Conservation (phyloP, 2,797 vertebrate species). For the Hybognathus amarus region DNA sequence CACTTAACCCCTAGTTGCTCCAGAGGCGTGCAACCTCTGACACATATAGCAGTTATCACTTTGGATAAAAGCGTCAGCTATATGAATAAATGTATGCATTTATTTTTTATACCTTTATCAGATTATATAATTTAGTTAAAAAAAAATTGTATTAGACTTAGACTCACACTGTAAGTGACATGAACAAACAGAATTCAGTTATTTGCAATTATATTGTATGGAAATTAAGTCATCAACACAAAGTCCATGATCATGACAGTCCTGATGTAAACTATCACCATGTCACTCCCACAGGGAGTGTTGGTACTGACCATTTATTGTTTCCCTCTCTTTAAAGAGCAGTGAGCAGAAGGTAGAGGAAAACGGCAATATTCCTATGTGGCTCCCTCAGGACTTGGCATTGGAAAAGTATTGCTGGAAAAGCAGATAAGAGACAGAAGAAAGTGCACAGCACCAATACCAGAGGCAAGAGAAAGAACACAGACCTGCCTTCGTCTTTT, state of each 20-base stretch:
- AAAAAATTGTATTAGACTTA: not conserved
- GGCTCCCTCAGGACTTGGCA: slow-evolving; percentile 50
- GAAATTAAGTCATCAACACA: not conserved
- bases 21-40: no score
- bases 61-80: no score
- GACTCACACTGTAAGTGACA: not conserved
- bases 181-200: not conserved
- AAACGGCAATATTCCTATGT: slow-evolving; percentile 8
- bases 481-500: slow-evolving; percentile 21
- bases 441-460: slow-evolving; percentile 15
- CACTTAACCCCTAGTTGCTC: no score
- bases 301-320: not conserved
- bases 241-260: not conserved
- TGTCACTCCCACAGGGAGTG: not conserved
- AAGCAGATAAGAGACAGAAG: slow-evolving; percentile 53
- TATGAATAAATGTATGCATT: no score
- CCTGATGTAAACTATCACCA: not conserved
- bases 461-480: slow-evolving; percentile 6
- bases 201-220: not conserved
- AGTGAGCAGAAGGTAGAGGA: not conserved
- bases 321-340: slow-evolving; percentile 16
- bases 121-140: not conserved
- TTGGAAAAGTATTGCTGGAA: slow-evolving; percentile 49
- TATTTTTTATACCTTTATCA: not conserved
- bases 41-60: no score